Base-by-base conservation (phyloP, 2,888 invertebrate genomes). In the Rotaria magnacalcarata region DNA sequence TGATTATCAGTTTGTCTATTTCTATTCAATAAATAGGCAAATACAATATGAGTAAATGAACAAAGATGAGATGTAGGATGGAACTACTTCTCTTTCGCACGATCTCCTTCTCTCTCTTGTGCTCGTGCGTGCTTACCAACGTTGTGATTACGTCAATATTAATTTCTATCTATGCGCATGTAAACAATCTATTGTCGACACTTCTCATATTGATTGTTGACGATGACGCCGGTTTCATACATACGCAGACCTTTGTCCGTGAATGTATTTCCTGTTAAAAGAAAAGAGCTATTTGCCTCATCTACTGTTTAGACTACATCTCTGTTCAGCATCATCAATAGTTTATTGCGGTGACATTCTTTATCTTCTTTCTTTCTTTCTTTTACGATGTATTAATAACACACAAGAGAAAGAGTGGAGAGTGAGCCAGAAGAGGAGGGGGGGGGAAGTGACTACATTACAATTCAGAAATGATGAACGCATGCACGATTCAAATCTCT, bases 281-380 rank as follows among this genome's bases (percentile, higher is more conserved):
- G 52, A 52, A 52, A 67, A 67, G 14, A 50, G 50, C 34, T 67
- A 67, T 67, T 67, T 67, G 34, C 27, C 27, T 67, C 67, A 67
- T 27, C 3, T 19, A 67, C 67, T 67, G 67, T 67, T 67, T 67
- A 67, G 67, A 67, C 67, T 67, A 41, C 27, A 67, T 34, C 67
- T 67, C 67, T 67, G 67, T 67, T 67, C 67, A 67, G 67, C 67
- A 67, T 67, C 67, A 67, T 67, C 67, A 60, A 60, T 60, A 14
- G 58, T 27, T 60, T 60, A 60, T 60, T 60, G n/a, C 58, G n/a
- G 58, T 60, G 58, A 60, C 58, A 60, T 60, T 60, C 58, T 60
- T 60, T 19, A 27, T 60, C 10, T 60, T 60, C 58, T 60, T 27
- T 14, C 27, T 60, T 27, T 14, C 27, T 27, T 24, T 60, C 24